These are phyloP conservation scores for Teleogryllus oceanicus DNA, from an alignment of 2,888 invertebrate genomes.

Conservation along the genomic window DNA sequence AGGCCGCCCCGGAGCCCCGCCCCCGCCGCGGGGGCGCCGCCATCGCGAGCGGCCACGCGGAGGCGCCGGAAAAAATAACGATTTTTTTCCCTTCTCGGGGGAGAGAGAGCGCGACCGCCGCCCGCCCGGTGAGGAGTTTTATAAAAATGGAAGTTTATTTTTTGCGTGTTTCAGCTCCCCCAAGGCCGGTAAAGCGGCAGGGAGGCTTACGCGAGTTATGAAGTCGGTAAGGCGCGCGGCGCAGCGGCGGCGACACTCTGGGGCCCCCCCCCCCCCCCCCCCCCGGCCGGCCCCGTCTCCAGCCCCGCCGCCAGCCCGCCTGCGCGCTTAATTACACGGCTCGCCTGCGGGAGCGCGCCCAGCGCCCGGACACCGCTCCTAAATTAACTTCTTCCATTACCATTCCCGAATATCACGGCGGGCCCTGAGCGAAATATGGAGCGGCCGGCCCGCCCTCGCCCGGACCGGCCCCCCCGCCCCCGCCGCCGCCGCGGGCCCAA, in stretches of 20 bases:
- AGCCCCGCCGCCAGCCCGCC: not conserved
- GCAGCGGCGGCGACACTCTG: not conserved
- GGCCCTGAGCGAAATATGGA: not conserved
- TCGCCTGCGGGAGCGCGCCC: not conserved
- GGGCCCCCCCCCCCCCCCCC: not conserved
- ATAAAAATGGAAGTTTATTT: not conserved
- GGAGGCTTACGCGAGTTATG: conserved; percentile 29
- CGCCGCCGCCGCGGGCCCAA: too few species aligned
- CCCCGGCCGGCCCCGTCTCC: not conserved
- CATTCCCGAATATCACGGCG: conserved; percentile 18
- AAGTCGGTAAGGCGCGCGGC: conserved; percentile 30
- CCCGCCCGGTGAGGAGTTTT: conserved; percentile 1
- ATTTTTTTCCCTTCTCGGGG: not conserved
- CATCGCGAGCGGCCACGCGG: not conserved
- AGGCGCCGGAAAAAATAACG: not conserved
- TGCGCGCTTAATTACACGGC: conserved; percentile 1
- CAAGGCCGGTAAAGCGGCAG: conserved; percentile 19
- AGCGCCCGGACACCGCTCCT: not conserved
- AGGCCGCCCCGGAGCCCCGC: too few species aligned
- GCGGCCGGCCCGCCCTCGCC: not conserved
- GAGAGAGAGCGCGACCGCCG: not conserved
- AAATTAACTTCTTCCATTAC: conserved; percentile 18
- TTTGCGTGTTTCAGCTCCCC: conserved; percentile 18
- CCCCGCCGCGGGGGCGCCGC: too few species aligned
- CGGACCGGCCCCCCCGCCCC: not conserved